Evolutionary conservation across 2,888 invertebrate species (phyloP).

Genomic region (Ophioninae sp.): DNA sequence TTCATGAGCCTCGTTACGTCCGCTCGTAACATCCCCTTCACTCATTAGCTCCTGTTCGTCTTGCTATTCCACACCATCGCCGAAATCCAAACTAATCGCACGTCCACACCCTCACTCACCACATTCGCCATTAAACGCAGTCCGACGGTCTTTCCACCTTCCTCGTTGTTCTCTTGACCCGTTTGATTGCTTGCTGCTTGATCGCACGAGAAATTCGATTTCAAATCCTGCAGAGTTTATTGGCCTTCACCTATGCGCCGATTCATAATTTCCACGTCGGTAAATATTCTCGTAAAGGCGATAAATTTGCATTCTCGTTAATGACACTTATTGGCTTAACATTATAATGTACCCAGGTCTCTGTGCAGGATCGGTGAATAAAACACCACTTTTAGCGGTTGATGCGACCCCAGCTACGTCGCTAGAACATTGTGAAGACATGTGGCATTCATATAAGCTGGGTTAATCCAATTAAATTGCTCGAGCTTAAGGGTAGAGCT

Average conservation of each 20-base stretch:
- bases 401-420: neutral
- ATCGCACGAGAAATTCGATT: neutral
- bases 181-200: neutral
- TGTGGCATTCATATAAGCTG: neutral
- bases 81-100: neutral
- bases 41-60: neutral
- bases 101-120: neutral
- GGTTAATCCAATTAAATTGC: neutral
- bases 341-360: neutral
- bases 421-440: neutral
- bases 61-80: neutral
- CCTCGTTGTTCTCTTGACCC: neutral
- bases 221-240: neutral
- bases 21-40: constrained; percentile 1
- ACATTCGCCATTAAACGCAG: constrained; percentile 1
- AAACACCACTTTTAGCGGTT: neutral
- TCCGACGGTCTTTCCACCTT: neutral
- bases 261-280: neutral
- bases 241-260: neutral
- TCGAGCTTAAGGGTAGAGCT: neutral
- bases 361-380: neutral
- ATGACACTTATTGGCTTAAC: neutral
- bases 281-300: neutral
- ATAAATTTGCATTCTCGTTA: neutral
- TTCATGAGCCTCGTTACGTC: neutral